Conservation (phyloP, 2,113 vertebrate genomes). For the Camarhynchus parvulus region DNA sequence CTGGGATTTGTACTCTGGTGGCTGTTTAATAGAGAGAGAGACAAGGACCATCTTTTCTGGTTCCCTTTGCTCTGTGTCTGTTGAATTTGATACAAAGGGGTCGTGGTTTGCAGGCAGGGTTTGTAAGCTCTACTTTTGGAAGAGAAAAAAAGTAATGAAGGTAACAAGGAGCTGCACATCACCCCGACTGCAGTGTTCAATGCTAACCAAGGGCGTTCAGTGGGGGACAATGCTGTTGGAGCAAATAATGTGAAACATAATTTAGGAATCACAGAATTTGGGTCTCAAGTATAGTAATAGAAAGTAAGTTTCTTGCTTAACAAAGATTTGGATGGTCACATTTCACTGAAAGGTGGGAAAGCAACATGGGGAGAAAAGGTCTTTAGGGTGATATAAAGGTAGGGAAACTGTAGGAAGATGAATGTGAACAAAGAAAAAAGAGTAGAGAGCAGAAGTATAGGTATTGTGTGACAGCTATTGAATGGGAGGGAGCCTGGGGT, state of each 20-base stretch:
- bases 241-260: background rate
- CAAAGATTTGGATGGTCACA: background rate
- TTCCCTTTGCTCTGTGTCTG: background rate
- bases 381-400: background rate
- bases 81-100: background rate
- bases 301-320: background rate
- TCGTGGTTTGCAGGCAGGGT: background rate
- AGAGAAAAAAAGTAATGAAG: background rate
- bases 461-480: background rate
- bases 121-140: background rate
- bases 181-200: background rate
- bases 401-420: background rate
- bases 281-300: background rate
- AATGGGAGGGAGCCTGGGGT: background rate
- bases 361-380: background rate
- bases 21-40: background rate
- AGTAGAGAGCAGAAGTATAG: background rate
- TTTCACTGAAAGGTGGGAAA: background rate
- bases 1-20: background rate
- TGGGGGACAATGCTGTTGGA: background rate
- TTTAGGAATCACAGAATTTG: background rate
- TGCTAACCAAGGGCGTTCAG: background rate
- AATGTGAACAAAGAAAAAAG: background rate
- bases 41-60: background rate
- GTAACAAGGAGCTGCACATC: background rate